A percentile compares a stretch with the other conserved stretches of the same genome.
Conservation (phyloP, 2,888 invertebrate genomes). For the Zygaena filipendulae region DNA sequence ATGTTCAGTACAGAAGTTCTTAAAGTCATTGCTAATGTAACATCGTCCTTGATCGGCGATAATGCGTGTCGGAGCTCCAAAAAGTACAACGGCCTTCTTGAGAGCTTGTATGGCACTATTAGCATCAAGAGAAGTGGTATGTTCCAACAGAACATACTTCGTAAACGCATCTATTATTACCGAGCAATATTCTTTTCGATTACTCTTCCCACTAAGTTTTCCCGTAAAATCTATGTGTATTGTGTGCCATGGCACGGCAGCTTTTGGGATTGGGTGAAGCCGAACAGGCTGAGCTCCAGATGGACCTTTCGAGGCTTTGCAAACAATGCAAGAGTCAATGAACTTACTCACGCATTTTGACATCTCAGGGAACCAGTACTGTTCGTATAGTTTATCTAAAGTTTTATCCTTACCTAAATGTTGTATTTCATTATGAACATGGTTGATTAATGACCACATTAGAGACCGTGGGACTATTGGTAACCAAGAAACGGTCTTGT, state of each 20-base stretch:
- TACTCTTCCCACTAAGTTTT: constrained; percentile 19
- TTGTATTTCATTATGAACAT: constrained; percentile 11
- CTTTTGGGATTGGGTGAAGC: constrained; percentile 11
- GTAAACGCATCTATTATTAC: constrained; percentile 19
- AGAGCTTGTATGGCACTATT: constrained; percentile 12
- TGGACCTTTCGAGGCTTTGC: constrained; percentile 9
- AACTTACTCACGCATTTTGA: too few relatives aligned
- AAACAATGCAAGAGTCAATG: too few relatives aligned
- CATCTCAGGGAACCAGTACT: too few relatives aligned
- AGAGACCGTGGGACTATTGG: constrained; percentile 11
- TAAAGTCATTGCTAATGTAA: constrained; percentile 1
- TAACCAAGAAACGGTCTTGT: constrained; percentile 8
- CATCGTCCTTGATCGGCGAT: constrained; percentile 4
- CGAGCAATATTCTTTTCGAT: constrained; percentile 17
- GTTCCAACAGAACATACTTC: constrained; percentile 15
- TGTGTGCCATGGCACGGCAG: constrained; percentile 18
- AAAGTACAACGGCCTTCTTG: constrained; percentile 14
- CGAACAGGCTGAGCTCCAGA: constrained; percentile 11
- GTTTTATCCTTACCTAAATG: constrained; percentile 16
- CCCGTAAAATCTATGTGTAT: constrained; percentile 19
- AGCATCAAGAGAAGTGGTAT: constrained; percentile 9
- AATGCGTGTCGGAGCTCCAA: constrained; percentile 8
- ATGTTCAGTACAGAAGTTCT: background rate
- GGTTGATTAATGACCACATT: constrained; percentile 9
- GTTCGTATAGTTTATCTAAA: constrained; percentile 15